These are phyloP conservation scores for Patella pellucida DNA, from an alignment of 2,888 invertebrate species.

Conservation along the genomic window DNA sequence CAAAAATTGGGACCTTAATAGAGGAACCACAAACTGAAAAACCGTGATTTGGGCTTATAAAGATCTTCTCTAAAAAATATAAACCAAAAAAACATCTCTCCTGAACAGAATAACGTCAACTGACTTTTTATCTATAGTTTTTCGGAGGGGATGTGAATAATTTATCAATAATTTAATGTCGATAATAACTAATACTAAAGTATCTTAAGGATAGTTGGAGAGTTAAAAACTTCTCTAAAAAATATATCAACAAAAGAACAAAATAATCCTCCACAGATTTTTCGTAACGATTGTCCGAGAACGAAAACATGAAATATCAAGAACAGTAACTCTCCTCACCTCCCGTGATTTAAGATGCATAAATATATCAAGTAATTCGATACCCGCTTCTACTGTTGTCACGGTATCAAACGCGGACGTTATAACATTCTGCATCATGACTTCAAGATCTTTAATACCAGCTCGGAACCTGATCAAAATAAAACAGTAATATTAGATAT, in stretches of 20 bases:
- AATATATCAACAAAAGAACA: neutral
- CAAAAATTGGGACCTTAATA: too few species aligned
- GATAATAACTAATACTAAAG: too few species aligned
- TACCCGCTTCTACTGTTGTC: conserved; percentile 84
- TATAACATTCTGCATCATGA: conserved; percentile 87
- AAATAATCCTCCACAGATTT: neutral
- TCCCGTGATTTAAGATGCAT: conserved; percentile 83
- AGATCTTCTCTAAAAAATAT: too few species aligned
- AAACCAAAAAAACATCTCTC: neutral
- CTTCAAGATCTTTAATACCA: conserved; percentile 76
- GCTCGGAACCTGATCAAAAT: conserved; percentile 71
- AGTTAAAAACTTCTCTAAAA: neutral
- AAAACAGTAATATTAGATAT: too few species aligned
- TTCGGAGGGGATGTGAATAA: too few species aligned
- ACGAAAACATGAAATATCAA: neutral
- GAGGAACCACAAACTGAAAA: too few species aligned
- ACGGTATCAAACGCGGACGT: conserved; percentile 84
- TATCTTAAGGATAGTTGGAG: neutral
- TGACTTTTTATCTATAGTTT: too few species aligned
- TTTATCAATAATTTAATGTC: too few species aligned
- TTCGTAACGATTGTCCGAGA: neutral
- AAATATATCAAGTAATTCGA: conserved; percentile 83
- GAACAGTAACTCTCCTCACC: conserved; percentile 44
- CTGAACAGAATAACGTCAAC: too few species aligned
- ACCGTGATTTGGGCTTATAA: too few species aligned